Percentiles rank a stretch among this genome's conserved stretches.
Conservation (phyloP, 2,113 vertebrate genomes). For the Clarias magur region DNA sequence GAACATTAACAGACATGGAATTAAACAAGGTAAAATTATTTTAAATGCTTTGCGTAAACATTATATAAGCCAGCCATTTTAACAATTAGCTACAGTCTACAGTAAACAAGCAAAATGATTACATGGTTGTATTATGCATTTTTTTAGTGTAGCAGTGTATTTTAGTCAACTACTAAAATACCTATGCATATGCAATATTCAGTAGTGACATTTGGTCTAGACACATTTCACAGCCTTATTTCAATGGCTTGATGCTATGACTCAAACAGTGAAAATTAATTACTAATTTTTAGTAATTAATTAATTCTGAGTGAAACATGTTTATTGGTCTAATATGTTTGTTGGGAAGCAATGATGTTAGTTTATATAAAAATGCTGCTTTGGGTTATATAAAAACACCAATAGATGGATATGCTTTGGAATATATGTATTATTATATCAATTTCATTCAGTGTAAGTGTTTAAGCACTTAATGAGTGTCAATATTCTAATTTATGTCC, state of each 20-base stretch:
- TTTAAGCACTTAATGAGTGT: background rate
- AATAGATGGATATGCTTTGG: background rate
- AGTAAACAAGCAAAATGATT: background rate
- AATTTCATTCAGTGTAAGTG: background rate
- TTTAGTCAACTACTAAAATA: background rate
- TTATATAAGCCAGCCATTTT: background rate
- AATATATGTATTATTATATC: background rate
- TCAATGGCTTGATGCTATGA: background rate
- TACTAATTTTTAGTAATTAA: background rate
- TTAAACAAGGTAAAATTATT: conserved; percentile 44
- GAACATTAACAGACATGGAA: conserved; percentile 38
- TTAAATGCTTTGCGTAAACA: background rate
- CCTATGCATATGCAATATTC: background rate
- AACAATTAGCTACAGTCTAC: background rate
- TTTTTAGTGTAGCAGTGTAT: background rate
- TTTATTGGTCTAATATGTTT: background rate
- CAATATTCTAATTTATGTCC: background rate
- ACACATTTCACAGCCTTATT: background rate
- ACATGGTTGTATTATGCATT: background rate
- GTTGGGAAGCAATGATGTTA: background rate
- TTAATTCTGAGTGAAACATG: background rate
- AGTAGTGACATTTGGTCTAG: background rate
- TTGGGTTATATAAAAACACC: background rate
- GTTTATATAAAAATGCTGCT: background rate
- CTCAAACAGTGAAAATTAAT: background rate